Percentiles rank a stretch among this genome's conserved stretches.
Conservation (phyloP, 2,888 invertebrate species). For the Hydroisotoma schaefferi region DNA sequence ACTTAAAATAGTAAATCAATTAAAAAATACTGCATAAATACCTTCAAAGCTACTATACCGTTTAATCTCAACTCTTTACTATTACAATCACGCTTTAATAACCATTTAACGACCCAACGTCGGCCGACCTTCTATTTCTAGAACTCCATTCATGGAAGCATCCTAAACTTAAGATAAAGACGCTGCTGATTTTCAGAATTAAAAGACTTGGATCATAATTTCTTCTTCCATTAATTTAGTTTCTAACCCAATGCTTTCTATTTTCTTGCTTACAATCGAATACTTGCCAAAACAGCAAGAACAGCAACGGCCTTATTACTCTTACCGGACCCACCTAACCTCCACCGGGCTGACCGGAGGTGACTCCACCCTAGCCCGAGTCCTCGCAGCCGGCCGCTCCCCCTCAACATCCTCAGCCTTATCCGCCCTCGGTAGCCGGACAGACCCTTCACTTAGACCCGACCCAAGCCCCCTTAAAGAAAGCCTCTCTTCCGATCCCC, state of each 20-base stretch:
- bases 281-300: slow-evolving; percentile 35
- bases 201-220: too few species aligned
- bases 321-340: slow-evolving; percentile 62
- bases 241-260: background rate
- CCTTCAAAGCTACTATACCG: too few species aligned
- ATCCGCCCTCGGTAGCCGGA: slow-evolving; percentile 43
- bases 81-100: too few species aligned
- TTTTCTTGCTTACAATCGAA: background rate
- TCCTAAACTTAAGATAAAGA: too few species aligned
- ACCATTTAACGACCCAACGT: too few species aligned
- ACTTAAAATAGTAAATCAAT: too few species aligned
- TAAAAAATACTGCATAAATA: too few species aligned
- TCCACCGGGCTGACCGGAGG: slow-evolving; percentile 52
- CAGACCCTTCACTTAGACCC: slow-evolving; percentile 19
- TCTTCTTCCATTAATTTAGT: background rate
- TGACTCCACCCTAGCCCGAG: slow-evolving; percentile 63
- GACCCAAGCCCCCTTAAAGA: slow-evolving; percentile 32
- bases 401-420: slow-evolving; percentile 46
- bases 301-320: slow-evolving; percentile 52
- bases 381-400: slow-evolving; percentile 44
- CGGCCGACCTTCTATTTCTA: too few species aligned
- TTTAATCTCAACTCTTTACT: too few species aligned
- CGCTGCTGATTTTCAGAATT: too few species aligned
- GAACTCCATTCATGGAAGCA: too few species aligned
- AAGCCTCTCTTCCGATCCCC: slow-evolving; percentile 41